A percentile compares a stretch with the other conserved stretches of the same genome.
Evolutionary conservation across 2,888 invertebrate species (phyloP).

Genomic region (Dicyrtoma fusca): DNA sequence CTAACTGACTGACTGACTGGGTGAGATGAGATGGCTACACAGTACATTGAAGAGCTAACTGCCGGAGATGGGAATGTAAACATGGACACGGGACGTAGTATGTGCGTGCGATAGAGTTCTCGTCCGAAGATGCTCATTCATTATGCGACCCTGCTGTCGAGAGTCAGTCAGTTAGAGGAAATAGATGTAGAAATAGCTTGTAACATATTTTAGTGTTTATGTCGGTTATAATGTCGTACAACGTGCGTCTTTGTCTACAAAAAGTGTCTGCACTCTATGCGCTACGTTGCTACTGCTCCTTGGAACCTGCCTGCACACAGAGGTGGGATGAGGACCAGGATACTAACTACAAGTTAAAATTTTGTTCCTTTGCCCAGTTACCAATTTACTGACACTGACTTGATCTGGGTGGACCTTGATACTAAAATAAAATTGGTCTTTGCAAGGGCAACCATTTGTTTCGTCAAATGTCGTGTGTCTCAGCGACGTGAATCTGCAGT

Average conservation of each 20-base stretch:
- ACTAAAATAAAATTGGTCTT: slow-evolving; percentile 50
- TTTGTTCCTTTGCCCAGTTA: slow-evolving; percentile 41
- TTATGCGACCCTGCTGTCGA: too few species aligned
- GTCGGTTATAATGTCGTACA: neutral
- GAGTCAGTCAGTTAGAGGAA: too few species aligned
- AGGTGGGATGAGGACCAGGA: slow-evolving; percentile 8
- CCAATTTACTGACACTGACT: slow-evolving; percentile 34
- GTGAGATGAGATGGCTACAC: too few species aligned
- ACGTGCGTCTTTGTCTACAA: too few species aligned
- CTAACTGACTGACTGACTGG: too few species aligned
- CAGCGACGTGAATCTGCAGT: neutral
- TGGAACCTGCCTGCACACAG: neutral
- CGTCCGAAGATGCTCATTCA: too few species aligned
- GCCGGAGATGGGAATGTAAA: too few species aligned
- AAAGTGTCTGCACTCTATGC: neutral
- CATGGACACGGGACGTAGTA: too few species aligned
- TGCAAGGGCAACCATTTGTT: slow-evolving; percentile 33
- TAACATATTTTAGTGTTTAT: neutral
- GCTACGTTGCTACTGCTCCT: neutral
- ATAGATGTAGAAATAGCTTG: neutral
- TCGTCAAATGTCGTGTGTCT: slow-evolving; percentile 27
- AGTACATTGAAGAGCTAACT: too few species aligned
- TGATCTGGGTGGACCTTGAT: slow-evolving; percentile 43
- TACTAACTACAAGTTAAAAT: slow-evolving; percentile 3
- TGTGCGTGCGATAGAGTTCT: too few species aligned